Evolutionary conservation across 2,888 invertebrate species (phyloP).

Genomic region (Emesis russula): DNA sequence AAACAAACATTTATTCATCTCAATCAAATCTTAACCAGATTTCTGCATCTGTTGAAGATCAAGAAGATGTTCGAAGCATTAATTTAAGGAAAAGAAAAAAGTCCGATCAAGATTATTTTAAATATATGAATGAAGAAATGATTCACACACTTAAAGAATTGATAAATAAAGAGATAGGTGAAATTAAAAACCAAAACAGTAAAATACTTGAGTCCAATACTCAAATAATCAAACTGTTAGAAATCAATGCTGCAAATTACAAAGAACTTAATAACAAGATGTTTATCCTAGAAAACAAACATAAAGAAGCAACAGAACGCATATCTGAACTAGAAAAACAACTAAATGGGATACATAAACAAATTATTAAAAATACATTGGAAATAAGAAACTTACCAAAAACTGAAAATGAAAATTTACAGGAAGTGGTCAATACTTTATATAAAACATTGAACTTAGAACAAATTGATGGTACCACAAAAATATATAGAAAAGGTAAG

Average conservation of each 20-base stretch:
- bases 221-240: background rate
- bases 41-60: background rate
- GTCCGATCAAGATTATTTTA: background rate
- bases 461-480: background rate
- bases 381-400: background rate
- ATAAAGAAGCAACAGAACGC: background rate
- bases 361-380: background rate
- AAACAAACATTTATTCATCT: background rate
- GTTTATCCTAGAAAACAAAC: background rate
- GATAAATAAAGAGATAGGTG: constrained; percentile 52
- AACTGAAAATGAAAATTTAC: background rate
- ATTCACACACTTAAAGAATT: background rate
- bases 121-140: background rate
- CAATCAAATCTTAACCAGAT: background rate
- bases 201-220: background rate
- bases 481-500: background rate
- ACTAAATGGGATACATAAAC: background rate
- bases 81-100: background rate
- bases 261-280: background rate
- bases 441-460: background rate
- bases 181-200: constrained; percentile 12
- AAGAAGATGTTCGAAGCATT: background rate
- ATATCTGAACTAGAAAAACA: background rate
- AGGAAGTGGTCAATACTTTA: background rate
- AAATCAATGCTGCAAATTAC: background rate